Conservation (phyloP, 1,140 invertebrate species). For the Globodera ellingtonae region DNA sequence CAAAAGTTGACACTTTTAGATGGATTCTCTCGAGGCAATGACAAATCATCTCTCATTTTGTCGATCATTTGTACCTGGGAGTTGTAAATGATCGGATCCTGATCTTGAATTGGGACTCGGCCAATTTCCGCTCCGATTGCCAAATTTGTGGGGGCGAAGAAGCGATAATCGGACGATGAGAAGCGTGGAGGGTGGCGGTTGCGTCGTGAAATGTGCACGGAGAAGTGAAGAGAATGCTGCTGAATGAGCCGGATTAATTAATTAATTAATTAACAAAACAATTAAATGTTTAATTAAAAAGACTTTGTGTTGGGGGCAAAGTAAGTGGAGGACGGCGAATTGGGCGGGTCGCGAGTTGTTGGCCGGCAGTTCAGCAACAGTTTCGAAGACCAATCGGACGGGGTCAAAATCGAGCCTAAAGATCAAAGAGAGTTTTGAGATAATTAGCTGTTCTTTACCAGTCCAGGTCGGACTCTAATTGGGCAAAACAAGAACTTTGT, state of each 20-base stretch:
- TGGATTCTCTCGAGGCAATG: too few relatives aligned
- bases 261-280: neutral
- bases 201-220: conserved; percentile 51
- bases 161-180: conserved; percentile 38
- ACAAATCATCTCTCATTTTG: too few relatives aligned
- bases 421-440: neutral
- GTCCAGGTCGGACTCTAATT: conserved; percentile 47
- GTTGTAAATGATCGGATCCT: conserved; percentile 56
- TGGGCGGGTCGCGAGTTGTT: conserved; percentile 33
- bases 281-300: conserved; percentile 13
- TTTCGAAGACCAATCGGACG: conserved; percentile 49
- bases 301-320: conserved; percentile 52
- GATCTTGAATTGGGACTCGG: conserved; percentile 36
- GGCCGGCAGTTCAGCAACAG: conserved; percentile 45
- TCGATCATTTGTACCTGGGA: conserved; percentile 39
- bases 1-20: too few relatives aligned
- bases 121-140: conserved; percentile 49
- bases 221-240: conserved; percentile 52
- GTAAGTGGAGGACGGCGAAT: conserved; percentile 49
- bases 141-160: conserved; percentile 46
- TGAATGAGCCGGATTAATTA: conserved; percentile 23
- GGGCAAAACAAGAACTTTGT: conserved; percentile 55
- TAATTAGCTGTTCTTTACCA: conserved; percentile 15
- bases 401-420: conserved; percentile 48
- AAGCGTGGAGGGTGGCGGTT: conserved; percentile 53